Percentiles rank a stretch among this genome's conserved stretches.
These are phyloP conservation scores for Drosophila conformis DNA, from an alignment of 2,888 invertebrate genomes.

Conservation along the genomic window DNA sequence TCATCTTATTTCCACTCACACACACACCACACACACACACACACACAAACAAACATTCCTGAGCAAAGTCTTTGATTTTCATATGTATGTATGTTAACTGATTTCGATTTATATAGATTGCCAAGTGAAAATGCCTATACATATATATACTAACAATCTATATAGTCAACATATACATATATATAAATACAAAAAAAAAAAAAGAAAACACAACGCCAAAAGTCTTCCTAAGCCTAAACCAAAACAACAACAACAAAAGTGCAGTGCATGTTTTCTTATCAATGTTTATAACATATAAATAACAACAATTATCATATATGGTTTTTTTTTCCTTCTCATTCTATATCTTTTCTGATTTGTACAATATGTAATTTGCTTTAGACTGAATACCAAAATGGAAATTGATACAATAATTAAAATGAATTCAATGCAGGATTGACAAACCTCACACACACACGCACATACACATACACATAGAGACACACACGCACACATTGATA, in stretches of 20 bases:
- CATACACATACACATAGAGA: constrained; percentile 14
- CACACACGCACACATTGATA: constrained; percentile 2
- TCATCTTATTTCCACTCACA: constrained; percentile 23
- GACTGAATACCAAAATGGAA: constrained; percentile 64
- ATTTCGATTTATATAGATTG: constrained; percentile 35
- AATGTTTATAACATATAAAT: constrained; percentile 21
- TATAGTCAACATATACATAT: constrained; percentile 28
- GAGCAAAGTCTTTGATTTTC: constrained; percentile 68
- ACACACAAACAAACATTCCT: constrained; percentile 64
- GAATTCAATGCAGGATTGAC: constrained; percentile 45
- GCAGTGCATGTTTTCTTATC: constrained; percentile 48
- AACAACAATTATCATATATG: constrained; percentile 25
- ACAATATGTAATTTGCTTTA: constrained; percentile 62
- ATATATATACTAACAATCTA: constrained; percentile 21
- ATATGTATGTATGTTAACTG: constrained; percentile 40
- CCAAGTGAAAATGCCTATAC: constrained; percentile 15
- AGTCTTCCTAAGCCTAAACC: constrained; percentile 79
- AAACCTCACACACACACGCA: constrained; percentile 10
- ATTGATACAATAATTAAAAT: constrained; percentile 49
- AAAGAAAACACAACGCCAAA: constrained; percentile 80
- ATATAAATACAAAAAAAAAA: constrained; percentile 30
- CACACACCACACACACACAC: constrained; percentile 31
- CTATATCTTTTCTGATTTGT: constrained; percentile 32
- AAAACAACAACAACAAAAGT: constrained; percentile 41
- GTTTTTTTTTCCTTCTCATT: constrained; percentile 3